Evolutionary conservation across 2,797 vertebrate species (phyloP).

Genomic region (Acropternis orthonyx): DNA sequence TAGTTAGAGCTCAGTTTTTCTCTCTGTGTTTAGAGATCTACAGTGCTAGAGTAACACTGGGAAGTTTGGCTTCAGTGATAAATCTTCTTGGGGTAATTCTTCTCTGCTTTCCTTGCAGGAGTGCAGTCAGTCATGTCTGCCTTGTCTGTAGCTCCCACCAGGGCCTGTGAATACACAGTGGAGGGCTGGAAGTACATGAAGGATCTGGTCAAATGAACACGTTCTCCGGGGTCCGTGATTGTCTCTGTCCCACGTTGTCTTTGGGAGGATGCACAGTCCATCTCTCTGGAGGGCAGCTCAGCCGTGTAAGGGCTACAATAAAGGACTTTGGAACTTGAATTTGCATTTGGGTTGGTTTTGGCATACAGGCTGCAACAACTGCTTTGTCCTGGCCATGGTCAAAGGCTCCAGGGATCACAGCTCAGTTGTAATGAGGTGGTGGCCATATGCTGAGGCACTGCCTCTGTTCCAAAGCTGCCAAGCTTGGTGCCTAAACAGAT

Average conservation of each 20-base stretch:
- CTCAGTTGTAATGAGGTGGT: neutral
- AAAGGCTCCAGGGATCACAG: neutral
- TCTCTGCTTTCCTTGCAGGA: conserved; percentile 75
- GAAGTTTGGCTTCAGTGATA: neutral
- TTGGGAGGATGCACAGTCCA: neutral
- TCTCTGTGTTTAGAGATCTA: neutral
- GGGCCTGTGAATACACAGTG: conserved; percentile 78
- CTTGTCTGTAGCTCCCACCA: conserved; percentile 86
- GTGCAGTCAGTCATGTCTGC: conserved; percentile 82
- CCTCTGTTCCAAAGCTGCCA: neutral
- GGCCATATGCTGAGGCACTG: neutral
- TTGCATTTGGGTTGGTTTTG: conserved; percentile 29
- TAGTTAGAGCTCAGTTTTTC: neutral
- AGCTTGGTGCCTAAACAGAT: neutral
- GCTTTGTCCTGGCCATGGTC: neutral
- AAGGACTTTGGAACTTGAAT: conserved; percentile 18
- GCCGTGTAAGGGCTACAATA: conserved; percentile 13
- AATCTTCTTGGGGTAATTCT: neutral
- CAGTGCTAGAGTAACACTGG: neutral
- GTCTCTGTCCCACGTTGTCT: neutral
- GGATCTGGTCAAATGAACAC: conserved; percentile 81
- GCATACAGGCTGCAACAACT: neutral
- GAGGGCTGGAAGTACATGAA: conserved; percentile 87
- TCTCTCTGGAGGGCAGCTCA: neutral
- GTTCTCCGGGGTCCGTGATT: neutral